phyloP scores from a whole-genome alignment of 2,113 vertebrate species.

The Onychostoma macrolepis region DNA sequence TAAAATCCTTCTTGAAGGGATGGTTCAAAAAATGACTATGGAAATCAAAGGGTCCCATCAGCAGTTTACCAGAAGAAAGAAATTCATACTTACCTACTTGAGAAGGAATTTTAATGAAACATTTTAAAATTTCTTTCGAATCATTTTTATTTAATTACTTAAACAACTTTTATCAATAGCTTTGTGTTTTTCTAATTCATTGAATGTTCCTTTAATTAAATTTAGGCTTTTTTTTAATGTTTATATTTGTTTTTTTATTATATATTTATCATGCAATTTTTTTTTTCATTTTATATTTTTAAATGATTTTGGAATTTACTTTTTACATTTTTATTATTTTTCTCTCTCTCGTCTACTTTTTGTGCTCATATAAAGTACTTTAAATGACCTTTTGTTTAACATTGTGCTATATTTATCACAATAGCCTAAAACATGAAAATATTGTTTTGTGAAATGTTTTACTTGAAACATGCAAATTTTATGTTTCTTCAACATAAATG shows the following conservation, averaged over 20 bases:
- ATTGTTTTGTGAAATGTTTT: neutral
- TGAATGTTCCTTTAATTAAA: neutral
- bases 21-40: too few relatives aligned
- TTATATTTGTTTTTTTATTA: too few relatives aligned
- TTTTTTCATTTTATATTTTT: neutral
- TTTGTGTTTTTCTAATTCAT: too few relatives aligned
- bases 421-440: neutral
- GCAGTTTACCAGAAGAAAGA: neutral
- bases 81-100: neutral
- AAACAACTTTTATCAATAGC: too few relatives aligned
- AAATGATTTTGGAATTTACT: neutral
- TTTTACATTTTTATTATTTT: neutral
- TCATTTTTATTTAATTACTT: too few relatives aligned
- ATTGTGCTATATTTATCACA: neutral
- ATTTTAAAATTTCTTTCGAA: too few relatives aligned
- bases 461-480: neutral
- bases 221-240: too few relatives aligned
- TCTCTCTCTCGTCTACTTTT: neutral
- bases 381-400: neutral
- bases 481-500: neutral
- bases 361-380: neutral
- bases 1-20: neutral
- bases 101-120: too few relatives aligned
- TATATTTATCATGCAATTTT: too few relatives aligned
- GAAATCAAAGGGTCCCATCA: neutral